phyloP scores from a whole-genome alignment of 2,797 vertebrate genomes.

The Macropus fuliginosus region DNA sequence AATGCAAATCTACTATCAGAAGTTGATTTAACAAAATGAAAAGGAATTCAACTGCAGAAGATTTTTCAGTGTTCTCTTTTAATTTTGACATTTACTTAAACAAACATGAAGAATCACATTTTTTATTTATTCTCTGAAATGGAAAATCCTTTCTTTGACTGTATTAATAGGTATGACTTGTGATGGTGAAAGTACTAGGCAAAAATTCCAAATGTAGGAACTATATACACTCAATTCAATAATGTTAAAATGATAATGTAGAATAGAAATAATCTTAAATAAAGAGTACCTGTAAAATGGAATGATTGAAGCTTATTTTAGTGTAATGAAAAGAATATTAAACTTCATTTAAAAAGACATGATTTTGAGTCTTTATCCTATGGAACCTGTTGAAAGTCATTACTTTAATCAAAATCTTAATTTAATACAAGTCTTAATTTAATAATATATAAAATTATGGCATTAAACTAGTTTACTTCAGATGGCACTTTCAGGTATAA shows the following conservation, averaged over 20 bases:
- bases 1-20: neutral
- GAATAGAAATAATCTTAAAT: neutral
- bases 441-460: neutral
- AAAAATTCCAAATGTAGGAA: neutral
- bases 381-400: neutral
- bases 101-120: neutral
- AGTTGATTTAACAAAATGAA: neutral
- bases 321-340: neutral
- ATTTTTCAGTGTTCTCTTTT: neutral
- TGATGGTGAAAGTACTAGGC: neutral
- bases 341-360: neutral
- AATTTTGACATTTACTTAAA: neutral
- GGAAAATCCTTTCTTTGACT: neutral
- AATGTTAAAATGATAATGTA: neutral
- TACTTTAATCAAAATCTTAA: neutral
- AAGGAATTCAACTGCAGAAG: neutral
- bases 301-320: neutral
- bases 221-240: neutral
- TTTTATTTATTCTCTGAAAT: neutral
- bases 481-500: neutral
- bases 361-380: neutral
- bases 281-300: neutral
- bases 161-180: neutral
- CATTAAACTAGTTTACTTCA: neutral
- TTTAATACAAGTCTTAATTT: neutral